phyloP scores from a whole-genome alignment of 2,888 invertebrate genomes.

The Luffia ferchaultella region DNA sequence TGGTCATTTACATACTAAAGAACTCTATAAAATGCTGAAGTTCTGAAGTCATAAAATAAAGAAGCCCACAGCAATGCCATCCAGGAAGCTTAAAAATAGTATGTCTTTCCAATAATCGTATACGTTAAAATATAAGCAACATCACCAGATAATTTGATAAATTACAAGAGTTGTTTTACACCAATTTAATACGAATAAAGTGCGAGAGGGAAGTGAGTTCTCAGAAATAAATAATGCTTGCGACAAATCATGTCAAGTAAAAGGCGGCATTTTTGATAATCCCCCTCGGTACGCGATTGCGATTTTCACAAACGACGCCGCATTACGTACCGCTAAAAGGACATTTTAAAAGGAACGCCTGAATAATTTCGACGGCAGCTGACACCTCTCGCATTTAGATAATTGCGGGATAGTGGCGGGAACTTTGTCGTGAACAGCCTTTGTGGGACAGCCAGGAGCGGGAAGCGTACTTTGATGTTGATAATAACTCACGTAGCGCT shows the following conservation, averaged over 20 bases:
- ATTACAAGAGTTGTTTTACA: too few species aligned
- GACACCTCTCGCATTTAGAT: conserved; percentile 53
- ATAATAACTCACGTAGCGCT: conserved; percentile 26
- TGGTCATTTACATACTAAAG: too few species aligned
- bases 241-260: not conserved
- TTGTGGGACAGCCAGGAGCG: conserved; percentile 22
- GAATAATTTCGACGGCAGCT: conserved; percentile 27
- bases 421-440: conserved; percentile 40
- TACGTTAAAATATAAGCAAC: too few species aligned
- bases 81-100: too few species aligned
- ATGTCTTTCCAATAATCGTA: too few species aligned
- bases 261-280: conserved; percentile 37
- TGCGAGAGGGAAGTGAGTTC: not conserved
- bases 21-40: too few species aligned
- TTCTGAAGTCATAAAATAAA: too few species aligned
- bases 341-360: conserved; percentile 40
- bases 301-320: conserved; percentile 37
- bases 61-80: too few species aligned
- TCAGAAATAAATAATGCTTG: not conserved
- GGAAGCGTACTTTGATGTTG: conserved; percentile 16
- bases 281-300: conserved; percentile 31
- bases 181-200: too few species aligned
- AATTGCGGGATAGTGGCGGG: conserved; percentile 47
- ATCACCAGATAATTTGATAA: too few species aligned
- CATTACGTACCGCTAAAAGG: conserved; percentile 33